Evolutionary conservation across 2,113 vertebrate species (phyloP).

Genomic region (Campylomormyrus numenius): DNA sequence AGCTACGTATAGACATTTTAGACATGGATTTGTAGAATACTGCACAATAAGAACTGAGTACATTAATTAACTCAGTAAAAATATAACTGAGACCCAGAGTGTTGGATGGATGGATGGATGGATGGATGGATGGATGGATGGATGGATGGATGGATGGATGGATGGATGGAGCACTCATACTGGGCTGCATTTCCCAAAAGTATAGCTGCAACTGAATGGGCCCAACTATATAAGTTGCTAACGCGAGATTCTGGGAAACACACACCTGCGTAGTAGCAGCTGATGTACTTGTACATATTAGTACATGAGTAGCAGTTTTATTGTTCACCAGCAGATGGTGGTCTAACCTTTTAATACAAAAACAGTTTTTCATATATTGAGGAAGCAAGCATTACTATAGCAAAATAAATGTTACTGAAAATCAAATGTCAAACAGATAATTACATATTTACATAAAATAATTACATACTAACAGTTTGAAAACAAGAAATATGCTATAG

Average conservation of each 20-base stretch:
- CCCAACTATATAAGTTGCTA: background rate
- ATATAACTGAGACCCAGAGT: background rate
- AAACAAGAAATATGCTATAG: background rate
- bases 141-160: background rate
- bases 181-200: background rate
- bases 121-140: background rate
- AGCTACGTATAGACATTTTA: background rate
- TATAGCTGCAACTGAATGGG: background rate
- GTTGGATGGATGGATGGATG: background rate
- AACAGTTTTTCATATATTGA: background rate
- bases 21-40: background rate
- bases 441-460: background rate
- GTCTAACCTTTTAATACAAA: background rate
- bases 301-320: too few relatives aligned
- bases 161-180: background rate
- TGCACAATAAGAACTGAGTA: background rate
- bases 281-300: too few relatives aligned
- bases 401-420: background rate
- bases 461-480: background rate
- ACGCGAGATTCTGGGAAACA: background rate
- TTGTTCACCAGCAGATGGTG: slow-evolving; percentile 14
- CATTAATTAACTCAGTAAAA: background rate
- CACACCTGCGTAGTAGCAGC: background rate
- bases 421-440: background rate
- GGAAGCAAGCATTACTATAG: background rate